These are phyloP conservation scores for Campoletis raptor DNA, from an alignment of 2,888 invertebrate genomes.

Conservation along the genomic window DNA sequence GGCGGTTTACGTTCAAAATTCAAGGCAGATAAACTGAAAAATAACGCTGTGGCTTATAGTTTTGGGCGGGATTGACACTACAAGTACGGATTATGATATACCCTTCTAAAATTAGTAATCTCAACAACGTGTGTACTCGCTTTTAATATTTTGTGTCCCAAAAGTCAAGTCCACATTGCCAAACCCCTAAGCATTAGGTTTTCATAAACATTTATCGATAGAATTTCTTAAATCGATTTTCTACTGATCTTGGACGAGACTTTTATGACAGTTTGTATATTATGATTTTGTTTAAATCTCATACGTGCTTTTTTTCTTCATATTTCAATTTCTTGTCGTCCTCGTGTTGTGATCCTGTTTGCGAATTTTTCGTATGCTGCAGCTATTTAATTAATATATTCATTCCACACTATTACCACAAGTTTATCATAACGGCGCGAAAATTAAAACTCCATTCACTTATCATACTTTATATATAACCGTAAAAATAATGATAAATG, in stretches of 20 bases:
- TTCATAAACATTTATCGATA: too few species aligned
- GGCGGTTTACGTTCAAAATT: conserved; percentile 13
- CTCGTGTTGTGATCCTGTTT: conserved; percentile 55
- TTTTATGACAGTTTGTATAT: background rate
- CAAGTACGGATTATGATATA: conserved; percentile 75
- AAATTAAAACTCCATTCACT: conserved; percentile 64
- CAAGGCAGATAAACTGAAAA: conserved; percentile 50
- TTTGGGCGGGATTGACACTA: conserved; percentile 73
- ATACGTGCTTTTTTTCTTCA: conserved; percentile 23
- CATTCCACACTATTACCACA: conserved; percentile 54
- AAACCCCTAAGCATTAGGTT: background rate
- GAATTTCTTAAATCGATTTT: background rate
- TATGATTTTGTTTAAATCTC: background rate
- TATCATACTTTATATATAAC: conserved; percentile 65
- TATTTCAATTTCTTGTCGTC: background rate
- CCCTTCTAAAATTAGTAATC: conserved; percentile 74
- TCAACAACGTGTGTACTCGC: conserved; percentile 54
- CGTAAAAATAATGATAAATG: conserved; percentile 43
- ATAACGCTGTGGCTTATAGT: conserved; percentile 42
- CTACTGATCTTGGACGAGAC: background rate
- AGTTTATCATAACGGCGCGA: conserved; percentile 68
- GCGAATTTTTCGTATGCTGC: conserved; percentile 69
- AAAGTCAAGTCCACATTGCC: background rate
- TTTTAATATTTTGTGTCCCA: background rate
- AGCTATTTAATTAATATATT: conserved; percentile 65